Evolutionary conservation across 2,113 vertebrate genomes (phyloP).

Genomic region (Epinephelus fuscoguttatus): DNA sequence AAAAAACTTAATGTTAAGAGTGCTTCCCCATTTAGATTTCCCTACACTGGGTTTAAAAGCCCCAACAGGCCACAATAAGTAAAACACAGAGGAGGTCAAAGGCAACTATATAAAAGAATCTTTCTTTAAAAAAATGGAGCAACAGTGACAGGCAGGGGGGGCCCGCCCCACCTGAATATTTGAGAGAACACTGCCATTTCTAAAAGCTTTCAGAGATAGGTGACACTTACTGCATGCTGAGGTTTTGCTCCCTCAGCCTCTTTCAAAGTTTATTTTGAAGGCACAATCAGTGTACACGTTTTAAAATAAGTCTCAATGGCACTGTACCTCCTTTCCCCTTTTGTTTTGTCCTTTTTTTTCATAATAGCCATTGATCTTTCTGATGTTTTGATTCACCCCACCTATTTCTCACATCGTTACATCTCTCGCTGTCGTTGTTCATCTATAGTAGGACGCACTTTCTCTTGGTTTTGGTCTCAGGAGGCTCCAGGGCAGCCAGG

Average conservation of each 20-base stretch:
- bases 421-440: background rate
- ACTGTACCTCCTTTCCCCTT: slow-evolving; percentile 48
- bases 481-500: slow-evolving; percentile 86
- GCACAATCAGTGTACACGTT: slow-evolving; percentile 70
- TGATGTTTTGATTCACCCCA: slow-evolving; percentile 51
- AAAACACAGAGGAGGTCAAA: slow-evolving; percentile 38
- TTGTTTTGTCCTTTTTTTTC: slow-evolving; percentile 62
- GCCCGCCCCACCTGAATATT: slow-evolving; percentile 72
- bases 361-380: slow-evolving; percentile 56
- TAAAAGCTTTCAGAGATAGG: slow-evolving; percentile 61
- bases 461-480: slow-evolving; percentile 85
- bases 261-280: slow-evolving; percentile 65
- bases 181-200: slow-evolving; percentile 70
- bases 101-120: slow-evolving; percentile 42
- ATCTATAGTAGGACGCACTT: slow-evolving; percentile 84
- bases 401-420: slow-evolving; percentile 31
- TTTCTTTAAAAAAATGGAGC: slow-evolving; percentile 29
- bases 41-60: slow-evolving; percentile 22
- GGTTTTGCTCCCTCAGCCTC: slow-evolving; percentile 53
- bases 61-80: background rate
- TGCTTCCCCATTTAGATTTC: slow-evolving; percentile 13
- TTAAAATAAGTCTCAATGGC: slow-evolving; percentile 58
- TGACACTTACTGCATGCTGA: slow-evolving; percentile 58
- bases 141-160: slow-evolving; percentile 65
- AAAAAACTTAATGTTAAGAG: slow-evolving; percentile 47